These are phyloP conservation scores for Falcunculus frontatus DNA, from an alignment of 2,113 vertebrate species.

Conservation along the genomic window DNA sequence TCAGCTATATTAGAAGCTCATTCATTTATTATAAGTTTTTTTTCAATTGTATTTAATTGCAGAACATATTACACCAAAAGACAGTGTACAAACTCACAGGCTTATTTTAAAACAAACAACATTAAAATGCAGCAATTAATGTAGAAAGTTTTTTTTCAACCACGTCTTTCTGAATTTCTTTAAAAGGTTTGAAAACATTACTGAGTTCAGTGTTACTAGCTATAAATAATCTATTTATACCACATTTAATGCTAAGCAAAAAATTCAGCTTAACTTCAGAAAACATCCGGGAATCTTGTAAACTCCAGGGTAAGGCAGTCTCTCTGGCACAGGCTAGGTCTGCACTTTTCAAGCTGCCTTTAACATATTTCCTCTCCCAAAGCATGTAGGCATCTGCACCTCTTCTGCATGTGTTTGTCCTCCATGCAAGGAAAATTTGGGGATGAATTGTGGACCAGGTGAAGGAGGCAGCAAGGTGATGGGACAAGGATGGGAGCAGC, in stretches of 20 bases:
- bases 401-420: neutral
- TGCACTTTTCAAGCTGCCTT: neutral
- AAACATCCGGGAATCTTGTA: neutral
- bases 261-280: neutral
- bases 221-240: neutral
- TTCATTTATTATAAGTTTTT: neutral
- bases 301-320: neutral
- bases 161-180: neutral
- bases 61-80: neutral
- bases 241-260: neutral
- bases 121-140: conserved; percentile 30
- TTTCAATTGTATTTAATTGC: neutral
- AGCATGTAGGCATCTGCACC: neutral
- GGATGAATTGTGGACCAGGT: neutral
- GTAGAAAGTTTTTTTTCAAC: neutral
- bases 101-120: conserved; percentile 31
- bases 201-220: neutral
- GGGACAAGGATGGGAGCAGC: neutral
- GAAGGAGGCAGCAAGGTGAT: neutral
- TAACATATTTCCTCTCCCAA: neutral
- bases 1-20: conserved; percentile 7
- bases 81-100: neutral
- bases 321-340: neutral
- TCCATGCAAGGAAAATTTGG: neutral
- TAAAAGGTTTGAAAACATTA: neutral